Percentiles rank a stretch among this genome's conserved stretches.
Evolutionary conservation across 2,888 invertebrate species (phyloP).

Genomic region (Cephus pygmeus): DNA sequence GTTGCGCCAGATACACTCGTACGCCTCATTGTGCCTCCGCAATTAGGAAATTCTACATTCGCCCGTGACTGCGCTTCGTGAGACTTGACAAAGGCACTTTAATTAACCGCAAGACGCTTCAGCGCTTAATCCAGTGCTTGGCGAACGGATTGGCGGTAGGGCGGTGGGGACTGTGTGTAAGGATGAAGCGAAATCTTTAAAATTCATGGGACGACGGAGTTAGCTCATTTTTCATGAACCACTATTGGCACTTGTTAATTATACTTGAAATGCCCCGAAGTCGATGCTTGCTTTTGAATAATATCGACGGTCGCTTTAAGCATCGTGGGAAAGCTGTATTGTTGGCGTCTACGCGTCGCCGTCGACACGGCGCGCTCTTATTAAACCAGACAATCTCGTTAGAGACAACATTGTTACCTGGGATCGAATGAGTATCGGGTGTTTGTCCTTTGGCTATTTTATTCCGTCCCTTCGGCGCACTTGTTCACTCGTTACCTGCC

Average conservation of each 20-base stretch:
- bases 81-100: conserved; percentile 28
- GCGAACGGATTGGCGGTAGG: not conserved
- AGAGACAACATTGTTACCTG: not conserved
- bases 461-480: not conserved
- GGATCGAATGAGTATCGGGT: not conserved
- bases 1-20: not conserved
- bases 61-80: not conserved
- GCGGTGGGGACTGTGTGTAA: not conserved
- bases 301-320: not conserved
- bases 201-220: not conserved
- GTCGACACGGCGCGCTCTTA: not conserved
- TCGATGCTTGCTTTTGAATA: not conserved
- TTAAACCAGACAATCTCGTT: not conserved
- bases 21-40: not conserved
- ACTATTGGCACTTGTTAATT: conserved; percentile 44
- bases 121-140: conserved; percentile 32
- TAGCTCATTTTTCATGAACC: conserved; percentile 30
- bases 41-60: not conserved
- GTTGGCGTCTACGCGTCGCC: not conserved
- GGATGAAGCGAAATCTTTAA: not conserved
- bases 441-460: not conserved
- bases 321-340: not conserved
- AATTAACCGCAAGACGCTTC: conserved; percentile 39
- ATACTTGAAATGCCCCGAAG: conserved; percentile 34
- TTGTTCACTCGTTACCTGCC: not conserved